Conservation (phyloP, 2,888 invertebrate genomes). For the Heliothis peltigera region DNA sequence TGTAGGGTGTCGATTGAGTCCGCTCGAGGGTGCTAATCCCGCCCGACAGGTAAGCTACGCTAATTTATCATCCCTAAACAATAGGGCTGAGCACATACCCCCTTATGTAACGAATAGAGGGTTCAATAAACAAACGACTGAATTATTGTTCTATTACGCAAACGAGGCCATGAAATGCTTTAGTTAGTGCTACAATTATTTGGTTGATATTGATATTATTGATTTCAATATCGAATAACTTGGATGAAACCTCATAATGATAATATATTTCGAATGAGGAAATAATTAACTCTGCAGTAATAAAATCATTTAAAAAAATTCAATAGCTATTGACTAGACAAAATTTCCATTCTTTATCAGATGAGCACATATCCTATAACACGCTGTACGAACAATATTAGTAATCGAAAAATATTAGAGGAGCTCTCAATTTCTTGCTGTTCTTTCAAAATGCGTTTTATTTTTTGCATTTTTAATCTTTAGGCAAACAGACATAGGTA, state of each 20-base stretch:
- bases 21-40: slow-evolving; percentile 82
- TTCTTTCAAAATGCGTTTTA: not conserved
- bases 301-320: too few species aligned
- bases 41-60: slow-evolving; percentile 86
- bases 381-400: too few species aligned
- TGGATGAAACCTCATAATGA: too few species aligned
- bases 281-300: too few species aligned
- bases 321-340: too few species aligned
- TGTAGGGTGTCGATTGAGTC: slow-evolving; percentile 78
- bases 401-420: too few species aligned
- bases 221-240: not conserved
- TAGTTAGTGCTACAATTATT: slow-evolving; percentile 7
- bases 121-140: slow-evolving; percentile 74
- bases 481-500: slow-evolving; percentile 7
- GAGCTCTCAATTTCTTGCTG: too few species aligned
- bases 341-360: too few species aligned
- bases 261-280: too few species aligned
- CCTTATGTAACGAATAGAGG: slow-evolving; percentile 74
- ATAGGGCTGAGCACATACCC: slow-evolving; percentile 76
- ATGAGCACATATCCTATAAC: too few species aligned
- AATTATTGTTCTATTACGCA: slow-evolving; percentile 63
- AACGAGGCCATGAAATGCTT: slow-evolving; percentile 10
- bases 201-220: not conserved
- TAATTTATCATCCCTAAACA: slow-evolving; percentile 89
- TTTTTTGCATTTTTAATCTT: slow-evolving; percentile 6